phyloP scores from a whole-genome alignment of 2,888 invertebrate genomes.

The Conus canariensis region DNA sequence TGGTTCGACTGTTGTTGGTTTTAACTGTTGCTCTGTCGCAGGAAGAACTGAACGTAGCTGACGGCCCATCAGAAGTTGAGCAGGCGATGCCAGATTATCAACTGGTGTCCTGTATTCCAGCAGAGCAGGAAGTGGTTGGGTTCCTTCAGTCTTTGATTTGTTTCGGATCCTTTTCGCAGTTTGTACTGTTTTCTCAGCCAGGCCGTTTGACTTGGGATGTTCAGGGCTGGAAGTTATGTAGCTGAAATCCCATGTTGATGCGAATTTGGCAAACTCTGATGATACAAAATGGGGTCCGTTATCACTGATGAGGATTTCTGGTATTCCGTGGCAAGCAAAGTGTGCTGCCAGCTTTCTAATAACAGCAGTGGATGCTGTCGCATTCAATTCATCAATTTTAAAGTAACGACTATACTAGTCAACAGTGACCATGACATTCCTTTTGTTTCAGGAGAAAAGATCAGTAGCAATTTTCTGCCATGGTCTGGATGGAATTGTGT shows the following conservation, averaged over 20 bases:
- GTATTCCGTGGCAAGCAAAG: constrained; percentile 40
- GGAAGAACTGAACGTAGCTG: constrained; percentile 44
- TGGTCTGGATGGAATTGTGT: no score
- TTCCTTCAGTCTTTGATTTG: neutral
- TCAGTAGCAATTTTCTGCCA: no score
- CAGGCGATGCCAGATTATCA: constrained; percentile 13
- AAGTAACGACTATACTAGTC: no score
- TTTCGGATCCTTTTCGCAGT: constrained; percentile 49
- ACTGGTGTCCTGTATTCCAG: constrained; percentile 16
- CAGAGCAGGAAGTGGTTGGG: neutral
- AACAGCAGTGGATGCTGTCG: no score
- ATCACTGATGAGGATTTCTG: constrained; percentile 11
- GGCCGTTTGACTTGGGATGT: constrained; percentile 53
- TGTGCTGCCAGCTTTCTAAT: constrained; percentile 26
- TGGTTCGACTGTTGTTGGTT: constrained; percentile 27
- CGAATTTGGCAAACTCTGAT: neutral
- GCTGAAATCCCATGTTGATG: constrained; percentile 51
- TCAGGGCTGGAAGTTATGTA: constrained; percentile 49
- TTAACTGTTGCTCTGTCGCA: constrained; percentile 29
- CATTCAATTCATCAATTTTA: no score
- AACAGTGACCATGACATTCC: no score
- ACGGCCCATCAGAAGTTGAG: constrained; percentile 15
- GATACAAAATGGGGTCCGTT: constrained; percentile 32
- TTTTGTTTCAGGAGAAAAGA: no score
- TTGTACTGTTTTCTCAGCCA: constrained; percentile 56